A percentile compares a stretch with the other conserved stretches of the same genome.
These are phyloP conservation scores for Charanyca ferruginea DNA, from an alignment of 2,888 invertebrate species.

Conservation along the genomic window DNA sequence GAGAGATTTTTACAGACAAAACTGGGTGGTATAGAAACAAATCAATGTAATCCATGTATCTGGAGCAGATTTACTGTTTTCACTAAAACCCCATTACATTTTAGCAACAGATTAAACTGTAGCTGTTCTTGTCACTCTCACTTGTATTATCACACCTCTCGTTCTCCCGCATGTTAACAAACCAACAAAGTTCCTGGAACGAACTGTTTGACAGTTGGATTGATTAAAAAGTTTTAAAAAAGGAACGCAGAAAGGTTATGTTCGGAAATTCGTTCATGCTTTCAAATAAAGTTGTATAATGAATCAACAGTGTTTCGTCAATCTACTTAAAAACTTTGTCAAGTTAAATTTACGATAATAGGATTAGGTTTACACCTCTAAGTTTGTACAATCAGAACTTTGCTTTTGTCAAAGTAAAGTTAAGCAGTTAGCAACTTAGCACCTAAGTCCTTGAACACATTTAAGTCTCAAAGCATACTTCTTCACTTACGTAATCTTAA, in stretches of 20 bases:
- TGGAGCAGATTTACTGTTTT: conserved; percentile 16
- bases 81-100: conserved; percentile 14
- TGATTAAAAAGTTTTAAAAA: conserved; percentile 22
- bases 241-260: conserved; percentile 23
- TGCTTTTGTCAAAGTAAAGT: background rate
- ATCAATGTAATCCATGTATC: background rate
- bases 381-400: conserved; percentile 27
- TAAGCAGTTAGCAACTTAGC: conserved; percentile 6
- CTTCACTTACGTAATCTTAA: conserved; percentile 56
- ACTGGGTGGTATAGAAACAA: background rate
- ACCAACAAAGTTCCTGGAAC: conserved; percentile 58
- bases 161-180: conserved; percentile 41
- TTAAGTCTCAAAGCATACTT: conserved; percentile 25
- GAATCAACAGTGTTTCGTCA: conserved; percentile 1
- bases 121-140: conserved; percentile 35
- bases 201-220: conserved; percentile 51
- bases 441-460: conserved; percentile 11
- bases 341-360: conserved; percentile 22
- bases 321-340: conserved; percentile 1
- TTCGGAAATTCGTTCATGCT: conserved; percentile 7
- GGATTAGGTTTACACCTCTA: conserved; percentile 3
- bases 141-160: conserved; percentile 2
- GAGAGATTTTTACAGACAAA: too few species aligned
- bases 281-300: background rate
- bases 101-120: conserved; percentile 25